These are phyloP conservation scores for Galeopsomyia nigrocyanea DNA, from an alignment of 2,888 invertebrate genomes.

Conservation along the genomic window DNA sequence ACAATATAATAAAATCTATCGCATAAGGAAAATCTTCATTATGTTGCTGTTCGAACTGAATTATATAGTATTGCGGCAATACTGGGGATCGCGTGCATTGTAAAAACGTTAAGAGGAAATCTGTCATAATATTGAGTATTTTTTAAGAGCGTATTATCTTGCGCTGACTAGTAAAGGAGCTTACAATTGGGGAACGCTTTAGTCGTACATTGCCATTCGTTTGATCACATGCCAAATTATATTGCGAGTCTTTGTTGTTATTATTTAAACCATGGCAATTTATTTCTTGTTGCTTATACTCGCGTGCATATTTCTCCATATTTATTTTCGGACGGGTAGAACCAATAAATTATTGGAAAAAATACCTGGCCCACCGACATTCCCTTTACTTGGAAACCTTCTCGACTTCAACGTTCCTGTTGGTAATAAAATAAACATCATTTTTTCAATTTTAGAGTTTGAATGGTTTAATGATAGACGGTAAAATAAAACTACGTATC, in stretches of 20 bases:
- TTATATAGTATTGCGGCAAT: too few relatives aligned
- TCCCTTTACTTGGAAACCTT: slow-evolving; percentile 20
- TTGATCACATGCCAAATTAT: too few relatives aligned
- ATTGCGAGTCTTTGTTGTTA: not conserved
- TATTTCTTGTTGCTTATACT: slow-evolving; percentile 15
- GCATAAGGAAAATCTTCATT: too few relatives aligned
- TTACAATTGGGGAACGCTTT: not conserved
- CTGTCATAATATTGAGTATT: too few relatives aligned
- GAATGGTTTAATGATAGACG: too few relatives aligned
- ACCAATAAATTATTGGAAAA: not conserved
- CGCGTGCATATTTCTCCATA: not conserved
- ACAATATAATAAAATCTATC: too few relatives aligned
- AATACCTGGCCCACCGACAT: slow-evolving; percentile 16
- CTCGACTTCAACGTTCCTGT: slow-evolving; percentile 20
- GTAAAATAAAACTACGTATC: too few relatives aligned
- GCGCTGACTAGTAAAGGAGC: too few relatives aligned
- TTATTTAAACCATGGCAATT: not conserved
- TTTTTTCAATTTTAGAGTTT: not conserved
- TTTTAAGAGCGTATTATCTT: too few relatives aligned
- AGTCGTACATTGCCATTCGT: not conserved
- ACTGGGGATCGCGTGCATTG: too few relatives aligned
- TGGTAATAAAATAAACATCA: slow-evolving; percentile 9
- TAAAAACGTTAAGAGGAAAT: too few relatives aligned
- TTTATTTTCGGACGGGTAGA: not conserved
- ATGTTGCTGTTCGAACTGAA: too few relatives aligned